Conservation (phyloP, 2,888 invertebrate genomes). For the Synanthedon vespiformis region DNA sequence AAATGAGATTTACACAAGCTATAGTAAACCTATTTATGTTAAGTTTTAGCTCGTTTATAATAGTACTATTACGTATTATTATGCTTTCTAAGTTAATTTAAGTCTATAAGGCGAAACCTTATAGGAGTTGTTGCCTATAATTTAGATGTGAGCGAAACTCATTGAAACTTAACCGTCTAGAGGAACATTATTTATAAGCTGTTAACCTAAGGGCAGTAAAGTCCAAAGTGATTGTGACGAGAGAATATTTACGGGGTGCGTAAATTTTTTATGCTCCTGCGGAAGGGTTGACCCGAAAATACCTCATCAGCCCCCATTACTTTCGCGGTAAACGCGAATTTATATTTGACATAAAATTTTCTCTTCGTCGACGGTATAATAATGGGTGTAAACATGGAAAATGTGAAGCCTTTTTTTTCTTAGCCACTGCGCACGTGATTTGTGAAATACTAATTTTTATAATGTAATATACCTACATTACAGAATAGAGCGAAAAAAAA, state of each 20-base stretch:
- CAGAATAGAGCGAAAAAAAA: no score
- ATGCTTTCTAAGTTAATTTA: no score
- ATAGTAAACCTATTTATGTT: no score
- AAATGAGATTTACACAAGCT: no score
- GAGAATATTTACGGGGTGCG: constrained; percentile 5
- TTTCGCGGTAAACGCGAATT: neutral
- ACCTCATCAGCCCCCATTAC: neutral
- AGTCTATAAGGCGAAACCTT: no score
- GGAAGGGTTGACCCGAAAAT: neutral
- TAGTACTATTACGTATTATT: no score
- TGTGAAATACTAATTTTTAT: no score
- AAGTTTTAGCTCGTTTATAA: no score
- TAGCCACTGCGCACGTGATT: no score
- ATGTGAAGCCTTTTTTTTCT: neutral
- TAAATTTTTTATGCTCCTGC: constrained; percentile 9
- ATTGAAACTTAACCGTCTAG: neutral
- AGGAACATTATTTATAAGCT: constrained; percentile 8
- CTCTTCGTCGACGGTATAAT: neutral
- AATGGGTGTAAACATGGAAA: neutral
- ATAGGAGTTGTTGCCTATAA: no score
- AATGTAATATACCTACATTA: no score
- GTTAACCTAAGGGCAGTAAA: constrained; percentile 5
- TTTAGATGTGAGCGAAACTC: neutral
- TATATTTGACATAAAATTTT: neutral
- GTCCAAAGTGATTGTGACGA: constrained; percentile 7